Evolutionary conservation across 2,888 invertebrate species (phyloP).

Genomic region (Yponomeuta malinellus): DNA sequence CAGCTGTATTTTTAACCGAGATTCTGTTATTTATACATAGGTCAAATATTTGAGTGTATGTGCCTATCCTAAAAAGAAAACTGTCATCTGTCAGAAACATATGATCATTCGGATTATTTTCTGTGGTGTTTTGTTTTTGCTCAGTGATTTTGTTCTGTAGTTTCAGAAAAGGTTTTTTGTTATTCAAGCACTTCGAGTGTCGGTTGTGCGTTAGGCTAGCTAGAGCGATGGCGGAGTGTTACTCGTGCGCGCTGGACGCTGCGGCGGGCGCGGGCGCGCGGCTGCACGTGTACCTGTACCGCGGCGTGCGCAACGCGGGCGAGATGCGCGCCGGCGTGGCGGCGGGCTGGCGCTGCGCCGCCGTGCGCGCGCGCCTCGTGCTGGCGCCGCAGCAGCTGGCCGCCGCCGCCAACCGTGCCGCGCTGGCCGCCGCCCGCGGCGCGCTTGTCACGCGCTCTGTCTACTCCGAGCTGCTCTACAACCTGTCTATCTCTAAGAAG

Average conservation of each 20-base stretch:
- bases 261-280: slow-evolving; percentile 42
- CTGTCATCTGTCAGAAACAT: too few species aligned
- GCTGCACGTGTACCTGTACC: slow-evolving; percentile 71
- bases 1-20: too few species aligned
- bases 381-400: slow-evolving; percentile 75
- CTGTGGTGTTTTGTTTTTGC: too few species aligned
- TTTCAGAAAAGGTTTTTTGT: too few species aligned
- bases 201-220: too few species aligned
- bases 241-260: slow-evolving; percentile 55
- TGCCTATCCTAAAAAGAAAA: too few species aligned
- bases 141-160: too few species aligned
- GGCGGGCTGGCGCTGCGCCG: slow-evolving; percentile 77
- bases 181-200: too few species aligned
- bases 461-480: slow-evolving; percentile 80
- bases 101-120: too few species aligned
- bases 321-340: slow-evolving; percentile 72
- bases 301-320: slow-evolving; percentile 75
- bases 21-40: too few species aligned
- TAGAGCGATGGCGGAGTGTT: slow-evolving; percentile 36
- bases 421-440: slow-evolving; percentile 57
- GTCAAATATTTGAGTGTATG: too few species aligned
- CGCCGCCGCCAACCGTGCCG: slow-evolving; percentile 81
- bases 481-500: slow-evolving; percentile 80
- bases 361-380: slow-evolving; percentile 77
- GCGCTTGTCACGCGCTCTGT: slow-evolving; percentile 77